Evolutionary conservation across 2,888 invertebrate species (phyloP), one percentile per base, ranked within the genome.

Genomic region (Nineta flava): DNA sequence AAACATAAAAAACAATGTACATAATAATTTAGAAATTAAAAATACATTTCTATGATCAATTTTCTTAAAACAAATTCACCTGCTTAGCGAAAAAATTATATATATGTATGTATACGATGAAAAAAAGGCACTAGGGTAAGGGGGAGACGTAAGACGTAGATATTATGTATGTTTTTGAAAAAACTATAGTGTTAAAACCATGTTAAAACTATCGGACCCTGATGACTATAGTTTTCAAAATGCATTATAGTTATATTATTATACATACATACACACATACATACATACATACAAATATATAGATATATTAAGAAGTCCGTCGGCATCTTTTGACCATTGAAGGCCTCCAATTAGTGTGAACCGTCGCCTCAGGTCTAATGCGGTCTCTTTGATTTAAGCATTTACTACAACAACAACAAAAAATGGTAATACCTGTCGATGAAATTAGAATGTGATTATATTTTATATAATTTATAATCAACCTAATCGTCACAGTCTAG

Each of bases 341-440:
- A 64, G 63, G 64, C 66, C 67, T 67, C 68, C 68, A 68, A 68
- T 68, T 68, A 68, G 68, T 67, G 66, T 64, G 66, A 65, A 66
- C 67, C 68, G 68, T 67, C 67, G 68, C 68, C 61, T 57, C 58
- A 56, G 66, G 68, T 65, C 54, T 50, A 21, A 54, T 61, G 62
- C 67, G 68, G 67, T 61, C 52, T 55, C 64, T 68, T 68, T 67
- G 67, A 68, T 60, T 61, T 65, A 56, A 55, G 40, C 62, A 44
- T 19, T 13, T 26, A 44, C 15, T 26, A 44, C n/a, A 38, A 38
- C 10, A 35, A 35, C 38, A 64, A 26, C 26, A 26, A 26, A 26
- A 26, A 26, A 26, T 26, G 26, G 26, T 64, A 65, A 65, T 66
- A 66, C 66, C 66, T 66, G 65, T 58, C 55, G 4, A 34, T 21